phyloP scores from a whole-genome alignment of 1,140 invertebrate genomes.

The Scaptodrosophila lebanonensis region DNA sequence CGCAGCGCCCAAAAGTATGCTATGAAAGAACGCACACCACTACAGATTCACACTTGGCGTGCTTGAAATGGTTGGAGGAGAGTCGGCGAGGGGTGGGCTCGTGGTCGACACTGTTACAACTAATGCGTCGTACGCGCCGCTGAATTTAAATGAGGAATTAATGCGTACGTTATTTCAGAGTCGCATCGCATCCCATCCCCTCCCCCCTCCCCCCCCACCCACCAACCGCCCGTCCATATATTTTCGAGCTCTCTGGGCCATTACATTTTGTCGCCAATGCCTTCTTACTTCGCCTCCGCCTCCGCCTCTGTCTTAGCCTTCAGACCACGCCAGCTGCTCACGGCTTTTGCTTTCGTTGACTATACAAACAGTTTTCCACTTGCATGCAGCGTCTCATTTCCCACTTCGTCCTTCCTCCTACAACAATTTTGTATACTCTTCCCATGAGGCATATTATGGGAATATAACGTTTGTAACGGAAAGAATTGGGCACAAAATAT shows the following conservation, averaged over 20 bases:
- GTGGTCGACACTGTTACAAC: conserved; percentile 48
- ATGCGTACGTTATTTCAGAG: conserved; percentile 71
- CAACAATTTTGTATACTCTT: no score
- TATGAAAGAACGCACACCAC: conserved; percentile 26
- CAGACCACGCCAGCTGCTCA: no score
- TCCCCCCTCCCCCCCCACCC: conserved; percentile 25
- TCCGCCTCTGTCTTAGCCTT: no score
- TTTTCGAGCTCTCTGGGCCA: not conserved
- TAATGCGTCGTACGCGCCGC: conserved; percentile 76
- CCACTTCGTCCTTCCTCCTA: no score
- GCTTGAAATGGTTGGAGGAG: not conserved
- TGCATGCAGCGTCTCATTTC: no score
- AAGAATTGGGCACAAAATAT: no score
- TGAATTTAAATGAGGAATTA: conserved; percentile 77
- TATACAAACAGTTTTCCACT: conserved; percentile 59
- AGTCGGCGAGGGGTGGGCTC: not conserved
- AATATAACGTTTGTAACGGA: no score
- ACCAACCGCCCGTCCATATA: no score
- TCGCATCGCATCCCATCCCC: conserved; percentile 7
- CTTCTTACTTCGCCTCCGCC: conserved; percentile 1
- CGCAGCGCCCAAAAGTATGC: conserved; percentile 41
- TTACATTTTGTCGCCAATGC: no score
- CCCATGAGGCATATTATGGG: no score
- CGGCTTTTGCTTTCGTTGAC: conserved; percentile 34
- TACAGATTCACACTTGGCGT: conserved; percentile 5